Base-by-base conservation (phyloP, 2,888 invertebrate species). In the Zygogramma bicolorata region DNA sequence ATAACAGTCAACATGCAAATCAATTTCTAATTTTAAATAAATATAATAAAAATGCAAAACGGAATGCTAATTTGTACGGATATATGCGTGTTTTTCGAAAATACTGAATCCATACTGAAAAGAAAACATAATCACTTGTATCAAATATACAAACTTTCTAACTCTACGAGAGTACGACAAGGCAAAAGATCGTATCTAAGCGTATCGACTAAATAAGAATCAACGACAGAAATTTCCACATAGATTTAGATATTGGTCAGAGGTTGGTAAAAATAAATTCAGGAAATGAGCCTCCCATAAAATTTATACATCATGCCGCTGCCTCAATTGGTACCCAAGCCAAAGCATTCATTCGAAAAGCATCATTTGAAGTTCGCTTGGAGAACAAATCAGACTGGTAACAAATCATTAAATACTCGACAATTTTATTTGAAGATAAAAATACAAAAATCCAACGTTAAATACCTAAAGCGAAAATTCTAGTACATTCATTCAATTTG, bases 41-140 rank as follows among this genome's bases (percentile, higher is more conserved):
- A 65, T 60, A 62, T 75, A 71, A 75, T 69, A 75, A 77, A 74
- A 78, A 76, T 71, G 74, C 71, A 74, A 75, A 75, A 77, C 80
- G 83, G 83, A 83, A 83, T 83, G 83, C 81, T 75, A 79, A 79
- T 77, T 81, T 82, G 81, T 83, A 82, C 81, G 80, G 80, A 79
- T 65, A 75, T 68, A 80, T 79, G 80, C 79, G 81, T 77, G 79
- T 75, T 77, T 78, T 74, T 67, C 71, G 71, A 72, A 73, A 76
- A 76, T 80, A 78, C 78, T 78, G 79, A 77, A 73, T 71, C 72
- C 77, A 75, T 73, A 75, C 71, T 70, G 65, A 78, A 74, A 76
- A 73, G 62, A 63, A 61, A 61, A 65, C 69, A 74, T 61, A 65
- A 68, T 60, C 22, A 68, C 72, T 74, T 73, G 73, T 76, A 75